Base-by-base conservation (phyloP, 2,888 invertebrate genomes). In the Notocelia uddmanniana region DNA sequence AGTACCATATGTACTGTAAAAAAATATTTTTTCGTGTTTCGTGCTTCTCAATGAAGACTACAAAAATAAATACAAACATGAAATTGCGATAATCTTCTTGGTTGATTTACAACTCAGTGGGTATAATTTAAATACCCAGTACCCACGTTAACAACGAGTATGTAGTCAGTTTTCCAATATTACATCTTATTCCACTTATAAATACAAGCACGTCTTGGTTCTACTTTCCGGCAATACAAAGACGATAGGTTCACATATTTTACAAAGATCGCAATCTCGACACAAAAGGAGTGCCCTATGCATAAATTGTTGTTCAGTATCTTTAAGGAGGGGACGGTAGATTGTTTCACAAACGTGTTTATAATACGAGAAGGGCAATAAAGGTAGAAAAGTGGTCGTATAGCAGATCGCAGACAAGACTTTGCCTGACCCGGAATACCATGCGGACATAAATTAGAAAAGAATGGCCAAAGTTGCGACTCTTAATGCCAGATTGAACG, bases 401-500 rank as follows among this genome's bases (percentile, higher is more conserved):
- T 62, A 55, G 63, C 74, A 73, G 71, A 64, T 72, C 68, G 75
- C 76, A 76, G 77, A 74, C 76, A 69, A 75, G 74, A 63, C 68
- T 64, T 73, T 73, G 69, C 48, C 73, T 67, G 72, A 67, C 76
- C 73, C 74, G 76, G 79, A 76, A 80, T 78, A 80, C 79, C 77
- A 77, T 77, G 76, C 81, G 74, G 74, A 85, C 85, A 89, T 92
- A 91, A 91, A 90, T 92, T 87, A 86, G 78, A 79, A 84, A 86
- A 85, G 85, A 89, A 92, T 85, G 85, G 89, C 84, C 85, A 79
- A 91, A 92, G 85, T 92, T 91, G 86, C 85, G 88, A 86, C 86
- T 88, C 81, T 60, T 89, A 90, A 90, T 89, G 85, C 84, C 86
- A 86, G 88, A 90, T 89, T 85, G 87, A 87, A 85, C 86, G 86